phyloP scores from a whole-genome alignment of 1,140 invertebrate species.

The Paramacrobiotus metropolitanus region DNA sequence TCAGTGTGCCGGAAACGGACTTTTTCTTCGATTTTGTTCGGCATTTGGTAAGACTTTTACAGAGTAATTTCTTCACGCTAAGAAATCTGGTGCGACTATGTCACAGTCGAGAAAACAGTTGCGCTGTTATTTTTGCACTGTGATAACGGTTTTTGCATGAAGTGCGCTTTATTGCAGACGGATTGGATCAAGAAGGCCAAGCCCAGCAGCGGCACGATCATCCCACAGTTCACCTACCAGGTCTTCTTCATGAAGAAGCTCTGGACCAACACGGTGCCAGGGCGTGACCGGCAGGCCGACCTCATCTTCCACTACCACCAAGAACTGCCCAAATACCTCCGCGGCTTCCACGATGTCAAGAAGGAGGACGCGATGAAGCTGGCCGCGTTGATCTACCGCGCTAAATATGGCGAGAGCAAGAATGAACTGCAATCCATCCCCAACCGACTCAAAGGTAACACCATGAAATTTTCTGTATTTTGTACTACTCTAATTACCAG shows the following conservation, averaged over 20 bases:
- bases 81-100: too few relatives aligned
- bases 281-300: conserved; percentile 37
- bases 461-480: too few relatives aligned
- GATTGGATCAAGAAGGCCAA: conserved; percentile 96
- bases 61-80: too few relatives aligned
- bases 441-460: neutral
- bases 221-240: conserved; percentile 81
- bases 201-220: conserved; percentile 59
- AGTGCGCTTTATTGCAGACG: too few relatives aligned
- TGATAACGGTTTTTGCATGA: too few relatives aligned
- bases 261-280: conserved; percentile 77
- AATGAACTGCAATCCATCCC: conserved; percentile 72
- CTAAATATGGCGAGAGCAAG: conserved; percentile 83
- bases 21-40: conserved; percentile 99
- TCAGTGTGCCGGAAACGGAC: conserved; percentile 95
- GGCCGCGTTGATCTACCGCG: conserved; percentile 79
- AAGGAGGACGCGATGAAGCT: conserved; percentile 77
- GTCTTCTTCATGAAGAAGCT: conserved; percentile 99
- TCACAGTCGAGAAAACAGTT: too few relatives aligned
- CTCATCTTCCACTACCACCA: conserved; percentile 98
- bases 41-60: too few relatives aligned
- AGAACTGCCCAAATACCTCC: conserved; percentile 79
- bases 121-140: too few relatives aligned
- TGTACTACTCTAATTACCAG: too few relatives aligned
- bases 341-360: conserved; percentile 79